A percentile compares a stretch with the other conserved stretches of the same genome.
These are phyloP conservation scores for Tineola bisselliella DNA, from an alignment of 2,888 invertebrate genomes.

Conservation along the genomic window DNA sequence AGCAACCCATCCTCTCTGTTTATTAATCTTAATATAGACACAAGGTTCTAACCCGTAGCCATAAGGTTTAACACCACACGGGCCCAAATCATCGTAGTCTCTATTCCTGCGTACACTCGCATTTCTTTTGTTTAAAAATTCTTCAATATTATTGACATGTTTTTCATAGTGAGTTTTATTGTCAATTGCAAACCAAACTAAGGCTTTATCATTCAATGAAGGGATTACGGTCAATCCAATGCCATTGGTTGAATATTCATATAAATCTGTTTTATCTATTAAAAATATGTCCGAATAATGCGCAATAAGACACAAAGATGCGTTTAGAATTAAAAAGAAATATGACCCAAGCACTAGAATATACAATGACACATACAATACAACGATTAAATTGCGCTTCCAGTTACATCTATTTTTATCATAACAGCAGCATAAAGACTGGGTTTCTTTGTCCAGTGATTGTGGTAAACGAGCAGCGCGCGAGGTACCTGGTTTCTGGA, in stretches of 20 bases:
- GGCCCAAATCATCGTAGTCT: conserved; percentile 29
- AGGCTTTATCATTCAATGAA: conserved; percentile 30
- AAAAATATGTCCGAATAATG: background rate
- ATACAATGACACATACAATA: background rate
- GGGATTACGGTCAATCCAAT: conserved; percentile 37
- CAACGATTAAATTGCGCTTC: no score
- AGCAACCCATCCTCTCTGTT: conserved; percentile 40
- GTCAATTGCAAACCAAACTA: conserved; percentile 43
- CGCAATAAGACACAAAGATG: background rate
- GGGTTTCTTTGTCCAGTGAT: background rate
- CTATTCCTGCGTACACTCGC: conserved; percentile 19
- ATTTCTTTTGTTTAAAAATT: conserved; percentile 25
- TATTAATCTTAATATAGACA: conserved; percentile 47
- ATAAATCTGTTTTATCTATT: conserved; percentile 23
- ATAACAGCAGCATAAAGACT: background rate
- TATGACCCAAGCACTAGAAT: background rate
- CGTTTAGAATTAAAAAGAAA: background rate
- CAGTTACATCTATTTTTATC: background rate
- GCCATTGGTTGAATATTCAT: conserved; percentile 32
- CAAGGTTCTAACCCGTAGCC: conserved; percentile 50
- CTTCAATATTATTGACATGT: conserved; percentile 39
- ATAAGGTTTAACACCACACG: conserved; percentile 42
- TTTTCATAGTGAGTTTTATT: conserved; percentile 32
- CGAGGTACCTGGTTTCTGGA: background rate
- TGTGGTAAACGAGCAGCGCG: background rate